These are phyloP conservation scores for Shargacucullia verbasci DNA, from an alignment of 2,888 invertebrate species.

Conservation along the genomic window DNA sequence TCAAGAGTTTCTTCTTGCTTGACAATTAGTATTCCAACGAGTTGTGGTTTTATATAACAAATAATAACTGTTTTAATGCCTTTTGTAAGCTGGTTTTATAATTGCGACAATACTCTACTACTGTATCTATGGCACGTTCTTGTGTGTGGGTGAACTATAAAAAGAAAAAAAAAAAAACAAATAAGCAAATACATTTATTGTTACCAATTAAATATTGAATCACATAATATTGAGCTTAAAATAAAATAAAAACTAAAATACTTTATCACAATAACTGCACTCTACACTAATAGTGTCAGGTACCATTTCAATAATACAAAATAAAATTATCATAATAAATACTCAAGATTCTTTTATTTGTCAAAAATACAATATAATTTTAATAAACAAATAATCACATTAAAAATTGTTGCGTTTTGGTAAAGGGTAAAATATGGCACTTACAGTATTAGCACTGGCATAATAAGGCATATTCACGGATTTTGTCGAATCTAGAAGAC, in stretches of 20 bases:
- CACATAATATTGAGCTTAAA: constrained; percentile 59
- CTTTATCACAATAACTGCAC: constrained; percentile 65
- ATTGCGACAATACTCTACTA: too few species aligned
- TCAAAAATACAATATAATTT: constrained; percentile 6
- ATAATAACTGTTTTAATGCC: too few species aligned
- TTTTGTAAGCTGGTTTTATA: too few species aligned
- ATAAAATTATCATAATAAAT: constrained; percentile 19
- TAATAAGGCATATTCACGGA: too few species aligned
- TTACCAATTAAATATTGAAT: constrained; percentile 47
- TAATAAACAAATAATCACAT: constrained; percentile 7
- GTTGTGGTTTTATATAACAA: too few species aligned
- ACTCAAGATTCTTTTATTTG: constrained; percentile 12
- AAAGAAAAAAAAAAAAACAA: constrained; percentile 32
- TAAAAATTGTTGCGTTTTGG: constrained; percentile 13
- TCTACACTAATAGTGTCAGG: constrained; percentile 59
- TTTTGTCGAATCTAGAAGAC: too few species aligned
- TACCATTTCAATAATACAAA: constrained; percentile 49
- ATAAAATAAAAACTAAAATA: constrained; percentile 52
- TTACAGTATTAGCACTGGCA: too few species aligned
- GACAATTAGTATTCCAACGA: too few species aligned
- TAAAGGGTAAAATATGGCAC: constrained; percentile 7
- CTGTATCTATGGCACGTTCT: too few species aligned
- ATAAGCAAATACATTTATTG: constrained; percentile 58
- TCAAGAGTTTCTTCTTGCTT: too few species aligned
- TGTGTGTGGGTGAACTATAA: neutral